Evolutionary conservation across 64 coral and sea anemone genomes (phyloP), one percentile per base, ranked within the genome.

Genomic region (Montipora cactus): DNA sequence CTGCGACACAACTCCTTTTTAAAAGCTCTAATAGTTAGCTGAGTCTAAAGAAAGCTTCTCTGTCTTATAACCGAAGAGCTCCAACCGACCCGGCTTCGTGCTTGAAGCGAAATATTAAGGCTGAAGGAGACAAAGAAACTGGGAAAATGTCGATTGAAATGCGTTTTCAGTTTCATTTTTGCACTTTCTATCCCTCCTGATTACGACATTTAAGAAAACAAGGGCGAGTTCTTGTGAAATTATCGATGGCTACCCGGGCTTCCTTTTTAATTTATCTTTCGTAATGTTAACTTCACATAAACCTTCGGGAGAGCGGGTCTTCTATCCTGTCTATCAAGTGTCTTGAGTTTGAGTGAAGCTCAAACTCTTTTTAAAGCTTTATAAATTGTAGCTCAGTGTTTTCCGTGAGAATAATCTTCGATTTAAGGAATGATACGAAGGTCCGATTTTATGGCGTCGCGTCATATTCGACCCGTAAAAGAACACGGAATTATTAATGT

Each of bases 401-500:
- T 72, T 86, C 47, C 82, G 8, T 72, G 46, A 86, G 64, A 86
- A 71, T 20, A n/a, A 13, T 71, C 7, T 45, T 45, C 49, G 47
- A 11, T 5, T 72, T 37, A 8, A 44, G n/a, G 16, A 15, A 14
- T 64, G 14, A 64, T 23, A 10, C 9, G 46, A 86, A 49, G 16
- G 44, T 22, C 66, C 19, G 18, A 85, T 69, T 71, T 86, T 86
- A 49, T 72, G 82, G 82, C 82, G 62, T 86, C 82, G 82, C 82
- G 82, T 86, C 82, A 86, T 86, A 86, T 86, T 71, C 66, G 82
- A 86, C 66, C 82, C 82, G 67, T 86, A 51, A 86, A 66, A 72
- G 82, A 86, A 22, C 82, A 68, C 62, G 82, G 71, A 86, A 86
- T 86, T 86, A 86, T 86, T 86, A n/a, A 86, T 86, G 82, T 86